These are phyloP conservation scores for Entomobrya multifasciata DNA, from an alignment of 2,888 invertebrate species.

Conservation along the genomic window DNA sequence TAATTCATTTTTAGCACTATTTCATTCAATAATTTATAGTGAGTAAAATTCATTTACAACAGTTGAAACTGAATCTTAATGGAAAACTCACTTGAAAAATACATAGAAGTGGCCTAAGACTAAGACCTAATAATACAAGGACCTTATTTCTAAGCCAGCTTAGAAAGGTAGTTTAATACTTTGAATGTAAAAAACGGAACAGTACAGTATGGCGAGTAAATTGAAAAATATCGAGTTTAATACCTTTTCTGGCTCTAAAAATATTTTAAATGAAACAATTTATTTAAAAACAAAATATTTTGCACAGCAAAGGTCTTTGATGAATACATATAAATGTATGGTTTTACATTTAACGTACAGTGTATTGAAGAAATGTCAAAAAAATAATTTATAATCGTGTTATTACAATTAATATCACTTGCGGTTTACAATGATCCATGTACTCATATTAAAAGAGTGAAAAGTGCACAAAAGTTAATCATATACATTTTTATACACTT, in stretches of 20 bases:
- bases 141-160: conserved; percentile 67
- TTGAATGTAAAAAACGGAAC: too few species aligned
- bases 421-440: neutral
- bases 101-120: too few species aligned
- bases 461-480: neutral
- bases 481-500: neutral
- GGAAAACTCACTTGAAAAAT: neutral
- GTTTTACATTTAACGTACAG: neutral
- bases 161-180: conserved; percentile 30
- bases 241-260: too few species aligned
- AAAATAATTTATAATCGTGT: neutral
- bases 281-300: neutral
- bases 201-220: too few species aligned
- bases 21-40: neutral
- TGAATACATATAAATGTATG: neutral
- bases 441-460: neutral
- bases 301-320: conserved; percentile 12
- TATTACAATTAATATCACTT: conserved; percentile 29
- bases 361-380: neutral
- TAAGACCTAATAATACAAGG: neutral
- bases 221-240: too few species aligned
- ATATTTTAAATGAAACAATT: too few species aligned
- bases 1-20: neutral
- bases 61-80: neutral
- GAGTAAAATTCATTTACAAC: neutral